Base-by-base conservation (phyloP, 1,140 invertebrate genomes). In the Himalopsyche phryganea region DNA sequence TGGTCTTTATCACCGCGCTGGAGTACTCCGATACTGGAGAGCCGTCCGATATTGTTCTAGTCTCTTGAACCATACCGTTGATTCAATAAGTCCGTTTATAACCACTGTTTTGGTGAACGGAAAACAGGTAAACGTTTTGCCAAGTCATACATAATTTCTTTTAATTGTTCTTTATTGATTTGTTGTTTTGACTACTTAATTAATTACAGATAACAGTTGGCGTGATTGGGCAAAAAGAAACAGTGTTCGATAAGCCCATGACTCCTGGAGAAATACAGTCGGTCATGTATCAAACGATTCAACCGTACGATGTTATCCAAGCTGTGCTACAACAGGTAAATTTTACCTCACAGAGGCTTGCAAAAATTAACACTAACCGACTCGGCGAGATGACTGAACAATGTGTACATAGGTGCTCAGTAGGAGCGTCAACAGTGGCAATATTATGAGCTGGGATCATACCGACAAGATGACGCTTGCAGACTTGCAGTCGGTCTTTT, bases 11-110 rank as follows among this genome's bases (percentile, higher is more conserved):
- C 85, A 88, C 68, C 83, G 86, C 66, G 92, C 95, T 15, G 95
- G 94, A 15, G 85, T 86, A 49, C 77, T 94, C 20, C 84, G 94
- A 44, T 88, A 94, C 71, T 99, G 96, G 96, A 87, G 88, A 55
- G 91, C 91, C 33, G 94, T 99, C 15, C 83, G 97, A 49, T 94
- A 96, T 70, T 96, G 94, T 68, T 95, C 93, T 35, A 92, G 91
- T 67, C 80, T 98, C 45, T 78, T 98, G 17, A 83, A 88, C 69
- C 96, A 98, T 70, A 90, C 94, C 47, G 96, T 98, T 2, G 96
- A 98, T 75, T 96, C 92, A 65, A 94, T 99, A 54, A 97, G 95
- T 75, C 97, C 97, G 13, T 97, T 96, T 68, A 95, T 99, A 53
- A 99, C 97, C 19, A 91, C 92, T 11, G 90, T 98, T 55, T 79